phyloP scores from a whole-genome alignment of 2,113 vertebrate species.

The Scopus umbretta region DNA sequence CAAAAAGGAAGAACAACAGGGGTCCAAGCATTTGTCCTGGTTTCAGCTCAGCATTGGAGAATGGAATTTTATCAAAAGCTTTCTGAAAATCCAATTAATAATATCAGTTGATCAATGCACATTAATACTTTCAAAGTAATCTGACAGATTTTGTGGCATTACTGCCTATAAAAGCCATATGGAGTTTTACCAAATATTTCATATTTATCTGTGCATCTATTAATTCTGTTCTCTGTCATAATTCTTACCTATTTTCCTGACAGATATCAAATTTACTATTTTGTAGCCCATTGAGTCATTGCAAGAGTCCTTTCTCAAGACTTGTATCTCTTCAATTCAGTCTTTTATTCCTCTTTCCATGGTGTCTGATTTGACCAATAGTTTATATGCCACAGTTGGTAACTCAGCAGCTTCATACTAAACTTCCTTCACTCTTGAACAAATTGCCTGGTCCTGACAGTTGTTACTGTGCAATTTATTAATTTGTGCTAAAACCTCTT shows the following conservation, averaged over 20 bases:
- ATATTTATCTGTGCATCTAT: not conserved
- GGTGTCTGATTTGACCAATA: not conserved
- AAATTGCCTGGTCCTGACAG: not conserved
- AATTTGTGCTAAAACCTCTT: not conserved
- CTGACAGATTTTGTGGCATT: not conserved
- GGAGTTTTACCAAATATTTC: not conserved
- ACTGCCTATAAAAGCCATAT: not conserved
- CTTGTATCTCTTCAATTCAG: not conserved
- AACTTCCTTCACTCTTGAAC: not conserved
- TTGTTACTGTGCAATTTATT: not conserved
- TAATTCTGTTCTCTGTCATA: not conserved
- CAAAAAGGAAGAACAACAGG: not conserved
- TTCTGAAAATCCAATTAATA: not conserved
- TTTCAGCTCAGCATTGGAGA: no score
- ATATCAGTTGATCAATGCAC: not conserved
- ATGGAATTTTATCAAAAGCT: not conserved
- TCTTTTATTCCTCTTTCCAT: not conserved
- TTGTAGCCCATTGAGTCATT: not conserved
- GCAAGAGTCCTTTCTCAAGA: not conserved
- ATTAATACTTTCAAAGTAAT: not conserved
- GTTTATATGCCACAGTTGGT: not conserved
- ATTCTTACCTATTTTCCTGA: not conserved
- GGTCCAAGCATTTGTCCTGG: no score
- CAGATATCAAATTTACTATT: not conserved
- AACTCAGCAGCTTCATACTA: not conserved